phyloP scores from a whole-genome alignment of 2,888 invertebrate species.

The Drosophila mimetica region DNA sequence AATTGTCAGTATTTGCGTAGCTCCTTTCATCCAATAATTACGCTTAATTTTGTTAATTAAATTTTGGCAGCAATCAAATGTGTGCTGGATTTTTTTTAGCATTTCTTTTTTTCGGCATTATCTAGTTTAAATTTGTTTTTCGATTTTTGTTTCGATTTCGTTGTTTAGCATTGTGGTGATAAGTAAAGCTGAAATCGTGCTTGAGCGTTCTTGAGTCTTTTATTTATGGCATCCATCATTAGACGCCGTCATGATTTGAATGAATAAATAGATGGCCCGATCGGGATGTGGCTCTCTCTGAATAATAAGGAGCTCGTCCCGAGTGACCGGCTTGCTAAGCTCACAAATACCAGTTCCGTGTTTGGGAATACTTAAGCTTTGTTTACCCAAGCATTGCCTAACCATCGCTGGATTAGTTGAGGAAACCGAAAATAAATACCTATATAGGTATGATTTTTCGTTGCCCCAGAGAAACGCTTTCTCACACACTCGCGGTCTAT shows the following conservation, averaged over 20 bases:
- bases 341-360: constrained; percentile 22
- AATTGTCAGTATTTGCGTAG: constrained; percentile 11
- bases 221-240: constrained; percentile 63
- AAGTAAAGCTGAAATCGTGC: constrained; percentile 48
- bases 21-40: constrained; percentile 15
- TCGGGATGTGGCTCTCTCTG: constrained; percentile 33
- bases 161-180: constrained; percentile 57
- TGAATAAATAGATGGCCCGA: constrained; percentile 47
- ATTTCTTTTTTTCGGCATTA: constrained; percentile 22
- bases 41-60: constrained; percentile 24
- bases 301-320: constrained; percentile 31
- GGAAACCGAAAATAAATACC: background rate
- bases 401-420: constrained; percentile 14
- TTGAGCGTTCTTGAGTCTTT: constrained; percentile 44
- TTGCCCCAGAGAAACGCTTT: constrained; percentile 30
- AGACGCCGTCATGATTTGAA: constrained; percentile 65
- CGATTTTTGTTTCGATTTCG: constrained; percentile 32
- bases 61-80: constrained; percentile 4
- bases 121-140: constrained; percentile 26
- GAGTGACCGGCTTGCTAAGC: constrained; percentile 18
- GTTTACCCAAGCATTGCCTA: constrained; percentile 15
- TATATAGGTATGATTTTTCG: background rate
- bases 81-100: constrained; percentile 22
- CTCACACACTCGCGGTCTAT: constrained; percentile 10
- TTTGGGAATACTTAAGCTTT: constrained; percentile 14